Percentiles rank a stretch among this genome's conserved stretches.
Conservation (phyloP, 1,140 invertebrate species). For the Diabrotica undecimpunctata region DNA sequence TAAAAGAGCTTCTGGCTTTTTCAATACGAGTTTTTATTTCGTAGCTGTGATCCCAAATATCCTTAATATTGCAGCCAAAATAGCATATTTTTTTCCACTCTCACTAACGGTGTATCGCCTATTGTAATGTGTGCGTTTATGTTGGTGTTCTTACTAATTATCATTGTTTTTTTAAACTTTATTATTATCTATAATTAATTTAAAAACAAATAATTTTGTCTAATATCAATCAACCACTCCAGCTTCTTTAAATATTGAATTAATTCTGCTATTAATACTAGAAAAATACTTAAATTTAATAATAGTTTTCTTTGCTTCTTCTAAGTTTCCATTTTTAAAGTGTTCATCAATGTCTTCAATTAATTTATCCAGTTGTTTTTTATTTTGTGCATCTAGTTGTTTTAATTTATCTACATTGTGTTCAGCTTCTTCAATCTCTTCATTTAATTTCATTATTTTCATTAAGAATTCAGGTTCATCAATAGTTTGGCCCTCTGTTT, state of each 20-base stretch:
- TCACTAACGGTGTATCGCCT: no score
- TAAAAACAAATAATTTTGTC: not conserved
- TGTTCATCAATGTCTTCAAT: constrained; percentile 56
- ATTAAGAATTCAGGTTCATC: constrained; percentile 73
- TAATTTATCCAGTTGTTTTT: constrained; percentile 53
- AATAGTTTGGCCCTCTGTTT: constrained; percentile 64
- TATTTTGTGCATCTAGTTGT: constrained; percentile 59
- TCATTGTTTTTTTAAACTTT: no score
- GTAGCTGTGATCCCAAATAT: no score
- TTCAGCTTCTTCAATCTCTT: constrained; percentile 65
- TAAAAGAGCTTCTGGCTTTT: no score
- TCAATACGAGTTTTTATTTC: no score
- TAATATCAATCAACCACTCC: constrained; percentile 61
- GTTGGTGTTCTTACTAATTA: no score
- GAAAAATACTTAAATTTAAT: constrained; percentile 80
- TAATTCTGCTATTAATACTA: constrained; percentile 74
- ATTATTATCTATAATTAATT: not conserved
- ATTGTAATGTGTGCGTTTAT: no score
- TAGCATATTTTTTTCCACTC: no score
- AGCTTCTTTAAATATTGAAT: constrained; percentile 61
- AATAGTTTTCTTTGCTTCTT: constrained; percentile 58
- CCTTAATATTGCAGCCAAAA: no score
- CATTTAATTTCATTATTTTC: constrained; percentile 86
- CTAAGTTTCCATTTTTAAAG: constrained; percentile 61
- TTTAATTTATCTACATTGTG: constrained; percentile 58